A percentile compares a stretch with the other conserved stretches of the same genome.
Evolutionary conservation across 1,140 invertebrate species (phyloP).

Genomic region (Vanessa atalanta): DNA sequence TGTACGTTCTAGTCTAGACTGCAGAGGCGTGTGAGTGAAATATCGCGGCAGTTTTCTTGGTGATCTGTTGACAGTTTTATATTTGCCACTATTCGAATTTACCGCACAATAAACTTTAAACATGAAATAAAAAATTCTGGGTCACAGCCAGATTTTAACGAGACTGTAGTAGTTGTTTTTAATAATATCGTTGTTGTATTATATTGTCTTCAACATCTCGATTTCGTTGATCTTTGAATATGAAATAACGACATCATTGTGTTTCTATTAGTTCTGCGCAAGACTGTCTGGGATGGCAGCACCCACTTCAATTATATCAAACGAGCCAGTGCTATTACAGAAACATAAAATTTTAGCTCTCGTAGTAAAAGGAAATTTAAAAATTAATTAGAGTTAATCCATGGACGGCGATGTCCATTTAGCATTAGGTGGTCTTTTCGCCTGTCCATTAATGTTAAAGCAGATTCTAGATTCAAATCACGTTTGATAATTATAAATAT

Average conservation of each 20-base stretch:
- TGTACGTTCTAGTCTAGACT: constrained; percentile 40
- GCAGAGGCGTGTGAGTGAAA: constrained; percentile 36
- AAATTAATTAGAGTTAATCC: too few species aligned
- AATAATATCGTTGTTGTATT: not conserved
- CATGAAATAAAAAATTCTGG: constrained; percentile 28
- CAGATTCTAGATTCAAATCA: too few species aligned
- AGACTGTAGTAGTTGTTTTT: constrained; percentile 2
- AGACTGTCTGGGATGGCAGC: too few species aligned
- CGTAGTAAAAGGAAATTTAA: too few species aligned
- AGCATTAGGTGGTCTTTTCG: too few species aligned
- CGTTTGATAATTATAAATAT: too few species aligned
- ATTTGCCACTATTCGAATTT: constrained; percentile 18
- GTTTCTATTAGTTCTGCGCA: too few species aligned
- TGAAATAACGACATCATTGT: not conserved
- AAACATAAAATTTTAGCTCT: too few species aligned
- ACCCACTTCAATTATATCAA: too few species aligned
- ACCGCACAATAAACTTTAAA: constrained; percentile 24
- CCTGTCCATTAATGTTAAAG: too few species aligned
- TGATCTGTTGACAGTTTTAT: constrained; percentile 46
- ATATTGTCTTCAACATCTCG: not conserved
- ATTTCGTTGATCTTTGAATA: not conserved
- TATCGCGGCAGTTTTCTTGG: constrained; percentile 7
- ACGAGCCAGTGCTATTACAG: too few species aligned
- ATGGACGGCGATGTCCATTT: too few species aligned
- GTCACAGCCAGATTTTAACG: constrained; percentile 14